Percentiles rank a stretch among this genome's conserved stretches.
Evolutionary conservation across 1,140 invertebrate species (phyloP).

Genomic region (Neodiprion lecontei): DNA sequence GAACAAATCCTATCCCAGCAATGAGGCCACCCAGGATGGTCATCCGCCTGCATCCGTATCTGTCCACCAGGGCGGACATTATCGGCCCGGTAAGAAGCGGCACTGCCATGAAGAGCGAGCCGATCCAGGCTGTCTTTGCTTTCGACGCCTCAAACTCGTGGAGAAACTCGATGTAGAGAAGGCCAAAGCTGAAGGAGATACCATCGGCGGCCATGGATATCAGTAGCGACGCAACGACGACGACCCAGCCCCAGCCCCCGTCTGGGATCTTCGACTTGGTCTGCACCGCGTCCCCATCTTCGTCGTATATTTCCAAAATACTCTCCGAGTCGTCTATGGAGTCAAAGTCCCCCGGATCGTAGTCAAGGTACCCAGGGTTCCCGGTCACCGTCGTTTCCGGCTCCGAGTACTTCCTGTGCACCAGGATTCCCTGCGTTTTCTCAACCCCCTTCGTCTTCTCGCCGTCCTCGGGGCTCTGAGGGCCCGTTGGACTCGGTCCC

Average conservation of each 20-base stretch:
- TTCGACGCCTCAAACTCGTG: constrained; percentile 83
- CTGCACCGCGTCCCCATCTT: constrained; percentile 20
- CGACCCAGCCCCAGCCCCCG: constrained; percentile 87
- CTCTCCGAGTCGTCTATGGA: constrained; percentile 36
- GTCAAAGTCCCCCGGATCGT: constrained; percentile 26
- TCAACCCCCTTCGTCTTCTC: neutral
- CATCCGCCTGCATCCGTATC: constrained; percentile 85
- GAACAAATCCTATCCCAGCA: constrained; percentile 78
- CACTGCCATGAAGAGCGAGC: constrained; percentile 86
- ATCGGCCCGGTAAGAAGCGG: constrained; percentile 86
- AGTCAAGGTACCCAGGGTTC: constrained; percentile 25
- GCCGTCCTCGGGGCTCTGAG: constrained; percentile 22
- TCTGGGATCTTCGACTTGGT: constrained; percentile 68
- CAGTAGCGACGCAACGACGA: constrained; percentile 83
- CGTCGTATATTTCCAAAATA: constrained; percentile 33
- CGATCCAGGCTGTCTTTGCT: constrained; percentile 87
- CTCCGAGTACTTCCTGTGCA: constrained; percentile 27
- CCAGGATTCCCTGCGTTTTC: constrained; percentile 13
- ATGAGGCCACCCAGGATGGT: constrained; percentile 82
- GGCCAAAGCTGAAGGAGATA: constrained; percentile 90
- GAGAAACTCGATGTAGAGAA: constrained; percentile 88
- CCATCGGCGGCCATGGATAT: constrained; percentile 96
- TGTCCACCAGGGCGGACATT: constrained; percentile 86
- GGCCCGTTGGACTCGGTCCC: constrained; percentile 23
- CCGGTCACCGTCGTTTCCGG: constrained; percentile 15